phyloP scores from a whole-genome alignment of 1,140 invertebrate genomes.

The Phenacoccus solenopsis region DNA sequence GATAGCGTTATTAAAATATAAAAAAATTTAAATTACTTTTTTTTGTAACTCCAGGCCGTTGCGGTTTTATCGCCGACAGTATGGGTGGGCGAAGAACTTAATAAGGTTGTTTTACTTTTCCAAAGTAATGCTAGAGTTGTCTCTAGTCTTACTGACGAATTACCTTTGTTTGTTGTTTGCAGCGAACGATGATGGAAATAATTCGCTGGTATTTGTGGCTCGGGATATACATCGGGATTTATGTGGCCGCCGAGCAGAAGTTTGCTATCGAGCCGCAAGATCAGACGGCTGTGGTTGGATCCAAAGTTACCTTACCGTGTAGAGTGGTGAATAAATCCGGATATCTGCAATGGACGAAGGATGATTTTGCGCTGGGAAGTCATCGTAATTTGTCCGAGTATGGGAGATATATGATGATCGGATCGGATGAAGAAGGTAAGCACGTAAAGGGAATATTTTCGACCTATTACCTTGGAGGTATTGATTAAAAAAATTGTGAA shows the following conservation, averaged over 20 bases:
- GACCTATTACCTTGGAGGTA: too few species aligned
- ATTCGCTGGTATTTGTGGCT: constrained; percentile 8
- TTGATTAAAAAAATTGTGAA: too few species aligned
- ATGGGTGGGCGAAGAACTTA: too few species aligned
- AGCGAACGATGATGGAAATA: not conserved
- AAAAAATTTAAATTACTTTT: too few species aligned
- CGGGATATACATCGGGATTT: not conserved
- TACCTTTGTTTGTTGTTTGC: too few species aligned
- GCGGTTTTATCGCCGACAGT: too few species aligned
- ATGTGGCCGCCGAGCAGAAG: constrained; percentile 38
- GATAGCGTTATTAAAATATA: too few species aligned
- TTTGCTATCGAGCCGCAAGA: constrained; percentile 77
- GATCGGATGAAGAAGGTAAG: constrained; percentile 64
- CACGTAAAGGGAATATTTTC: too few species aligned
- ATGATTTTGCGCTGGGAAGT: constrained; percentile 81
- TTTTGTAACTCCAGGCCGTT: too few species aligned
- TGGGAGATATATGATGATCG: constrained; percentile 84
- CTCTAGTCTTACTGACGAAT: too few species aligned
- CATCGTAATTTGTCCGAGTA: constrained; percentile 54
- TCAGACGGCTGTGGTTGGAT: constrained; percentile 72
- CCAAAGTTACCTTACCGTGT: constrained; percentile 69
- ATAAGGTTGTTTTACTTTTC: too few species aligned
- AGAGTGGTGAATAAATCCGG: constrained; percentile 71
- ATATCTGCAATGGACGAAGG: constrained; percentile 84
- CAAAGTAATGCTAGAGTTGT: too few species aligned